Percentiles rank a stretch among this genome's conserved stretches.
Evolutionary conservation across 1,140 invertebrate genomes (phyloP).

Genomic region (Tetragonula clypearis): DNA sequence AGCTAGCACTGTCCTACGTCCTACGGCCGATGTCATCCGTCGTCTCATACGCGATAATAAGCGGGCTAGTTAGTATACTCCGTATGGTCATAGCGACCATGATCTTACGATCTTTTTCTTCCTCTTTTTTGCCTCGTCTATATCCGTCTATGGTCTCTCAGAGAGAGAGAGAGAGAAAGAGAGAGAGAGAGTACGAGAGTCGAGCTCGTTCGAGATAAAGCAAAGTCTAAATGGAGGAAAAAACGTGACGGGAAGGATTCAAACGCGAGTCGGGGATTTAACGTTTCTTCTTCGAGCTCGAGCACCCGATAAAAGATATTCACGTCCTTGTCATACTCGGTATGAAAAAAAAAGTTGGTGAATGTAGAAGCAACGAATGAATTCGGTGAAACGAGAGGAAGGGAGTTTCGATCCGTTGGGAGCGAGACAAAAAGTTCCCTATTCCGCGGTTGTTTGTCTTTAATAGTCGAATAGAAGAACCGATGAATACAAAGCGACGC

Average conservation of each 20-base stretch:
- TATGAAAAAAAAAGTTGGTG: no score
- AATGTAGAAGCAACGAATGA: neutral
- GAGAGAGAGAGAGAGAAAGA: no score
- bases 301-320: neutral
- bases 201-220: neutral
- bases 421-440: neutral
- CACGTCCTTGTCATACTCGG: no score
- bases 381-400: neutral
- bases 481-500: neutral
- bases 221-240: neutral
- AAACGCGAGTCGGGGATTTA: neutral
- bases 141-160: no score
- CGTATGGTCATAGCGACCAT: neutral
- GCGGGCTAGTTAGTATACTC: conserved; percentile 55
- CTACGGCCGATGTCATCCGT: conserved; percentile 50
- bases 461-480: neutral
- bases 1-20: conserved; percentile 39
- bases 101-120: conserved; percentile 28
- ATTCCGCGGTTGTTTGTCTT: neutral
- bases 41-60: conserved; percentile 61
- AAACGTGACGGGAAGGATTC: neutral
- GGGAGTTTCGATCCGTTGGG: neutral
- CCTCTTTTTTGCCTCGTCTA: no score
- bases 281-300: neutral
- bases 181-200: neutral